Base-by-base conservation (phyloP, 2,113 vertebrate genomes). In the Microcebus ravelobensis region DNA sequence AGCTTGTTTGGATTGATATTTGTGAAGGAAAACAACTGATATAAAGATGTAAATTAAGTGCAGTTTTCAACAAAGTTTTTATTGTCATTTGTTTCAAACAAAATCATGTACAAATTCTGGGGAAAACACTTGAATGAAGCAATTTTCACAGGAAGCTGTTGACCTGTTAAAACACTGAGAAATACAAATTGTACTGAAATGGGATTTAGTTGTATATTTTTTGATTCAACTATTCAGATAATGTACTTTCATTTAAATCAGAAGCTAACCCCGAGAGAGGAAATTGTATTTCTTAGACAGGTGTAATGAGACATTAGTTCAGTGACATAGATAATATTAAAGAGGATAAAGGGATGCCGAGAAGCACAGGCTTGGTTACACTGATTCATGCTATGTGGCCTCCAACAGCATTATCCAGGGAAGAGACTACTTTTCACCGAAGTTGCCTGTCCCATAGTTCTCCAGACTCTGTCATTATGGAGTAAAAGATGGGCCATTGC, bases 151-250 rank as follows among this genome's bases (percentile, higher is more conserved):
- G 90, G 76, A 98, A 98, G 94, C 82, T 97, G 88, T 98, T 98
- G 98, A 97, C 98, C 96, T 98, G 97, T 86, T 98, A 96, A 98
- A 98, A 95, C 91, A 97, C 93, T 93, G 96, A 98, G 96, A 98
- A 98, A 97, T 97, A 98, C 92, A 98, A 97, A 98, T 98, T 95
- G 98, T 67, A 39, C 61, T 98, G 97, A 98, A 98, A 98, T 98
- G 94, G 96, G 96, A 81, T 97, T 97, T 91, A 91, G 90, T 97
- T 97, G 82, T 97, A 84, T 97, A 97, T 89, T 98, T 90, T 94
- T 98, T 98, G 97, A 98, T 98, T 98, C 98, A 98, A 97, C 97
- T 97, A 97, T 94, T 98, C 98, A 98, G 94, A 97, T 97, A 96
- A 96, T 98, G 97, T 97, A 95, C 97, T 98, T 98, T 97, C 97